Evolutionary conservation across 2,888 invertebrate genomes (phyloP), one percentile per base, ranked within the genome.

Genomic region (Zaprionus bogoriensis): DNA sequence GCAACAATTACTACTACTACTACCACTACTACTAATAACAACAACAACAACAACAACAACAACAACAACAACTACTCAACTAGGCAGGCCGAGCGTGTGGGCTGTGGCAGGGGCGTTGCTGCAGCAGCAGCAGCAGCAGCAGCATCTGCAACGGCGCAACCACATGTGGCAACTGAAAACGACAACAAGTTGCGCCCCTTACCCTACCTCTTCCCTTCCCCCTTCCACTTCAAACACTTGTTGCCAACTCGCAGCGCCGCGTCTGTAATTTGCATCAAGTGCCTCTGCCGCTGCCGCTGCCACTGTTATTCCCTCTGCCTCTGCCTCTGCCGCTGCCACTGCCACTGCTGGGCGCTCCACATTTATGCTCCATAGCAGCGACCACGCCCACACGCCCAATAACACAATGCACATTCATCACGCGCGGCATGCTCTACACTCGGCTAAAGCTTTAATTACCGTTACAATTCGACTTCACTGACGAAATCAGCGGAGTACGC

Each of bases 351-450:
- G 41, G 67, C 72, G 55, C 58, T 25, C 45, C 62, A 50, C 41
- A 36, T 61, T 62, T 64, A 61, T 77, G 67, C 58, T 63, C 77
- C 82, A 77, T n/a, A n/a, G 59, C 64, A 41, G 52, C 23, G 20
- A 2, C 28, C 58, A 59, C 70, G 64, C 70, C 71, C 48, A 28
- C 6, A 22, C 52, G 1, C 2, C 17, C n/a, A 10, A n/a, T 23
- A 12, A 20, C 10, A 86, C 84, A 80, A 81, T 70, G 81, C 75
- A 61, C 69, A 86, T 86, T 80, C 72, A 79, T 79, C 85, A 87
- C 60, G 25, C 22, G 5, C 28, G 25, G 28, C 51, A 17, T 32
- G 36, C 27, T 42, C 65, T 57, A 53, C 60, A 44, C 59, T 50
- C 54, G 61, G 59, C 30, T 61, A 61, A 77, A 80, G 68, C 82